These are phyloP conservation scores for Pongo abelii DNA, from an alignment of 2,113 vertebrate genomes.

Conservation along the genomic window DNA sequence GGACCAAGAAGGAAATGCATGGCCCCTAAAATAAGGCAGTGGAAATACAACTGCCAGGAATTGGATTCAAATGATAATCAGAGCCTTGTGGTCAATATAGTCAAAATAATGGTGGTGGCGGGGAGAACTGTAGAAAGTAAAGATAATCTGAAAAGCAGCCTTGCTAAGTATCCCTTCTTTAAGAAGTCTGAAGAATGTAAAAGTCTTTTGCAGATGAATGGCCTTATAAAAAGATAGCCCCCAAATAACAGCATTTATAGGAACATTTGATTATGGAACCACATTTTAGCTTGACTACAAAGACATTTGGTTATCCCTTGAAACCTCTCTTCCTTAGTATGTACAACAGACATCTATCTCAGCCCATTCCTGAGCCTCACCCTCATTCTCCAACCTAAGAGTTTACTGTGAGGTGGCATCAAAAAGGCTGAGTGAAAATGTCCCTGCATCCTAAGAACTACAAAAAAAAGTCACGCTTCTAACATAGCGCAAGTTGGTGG, in stretches of 20 bases:
- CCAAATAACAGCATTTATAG: neutral
- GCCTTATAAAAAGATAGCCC: neutral
- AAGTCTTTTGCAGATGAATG: neutral
- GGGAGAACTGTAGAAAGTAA: neutral
- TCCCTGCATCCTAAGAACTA: neutral
- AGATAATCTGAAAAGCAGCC: neutral
- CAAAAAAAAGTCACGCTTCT: neutral
- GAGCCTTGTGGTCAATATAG: neutral
- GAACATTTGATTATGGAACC: neutral
- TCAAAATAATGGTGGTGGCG: neutral
- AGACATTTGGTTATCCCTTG: neutral
- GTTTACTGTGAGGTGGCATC: neutral
- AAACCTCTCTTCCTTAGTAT: neutral
- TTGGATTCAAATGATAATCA: neutral
- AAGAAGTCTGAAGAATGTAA: neutral
- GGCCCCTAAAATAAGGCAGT: neutral
- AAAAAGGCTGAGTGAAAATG: neutral
- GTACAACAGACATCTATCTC: neutral
- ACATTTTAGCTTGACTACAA: neutral
- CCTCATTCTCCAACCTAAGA: neutral
- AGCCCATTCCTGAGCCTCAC: neutral
- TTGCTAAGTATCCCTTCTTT: neutral
- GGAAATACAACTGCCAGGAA: neutral
- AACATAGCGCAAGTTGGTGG: neutral
- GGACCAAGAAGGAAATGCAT: neutral